phyloP scores from a whole-genome alignment of 2,797 vertebrate genomes.

The Cyclura pinguis region DNA sequence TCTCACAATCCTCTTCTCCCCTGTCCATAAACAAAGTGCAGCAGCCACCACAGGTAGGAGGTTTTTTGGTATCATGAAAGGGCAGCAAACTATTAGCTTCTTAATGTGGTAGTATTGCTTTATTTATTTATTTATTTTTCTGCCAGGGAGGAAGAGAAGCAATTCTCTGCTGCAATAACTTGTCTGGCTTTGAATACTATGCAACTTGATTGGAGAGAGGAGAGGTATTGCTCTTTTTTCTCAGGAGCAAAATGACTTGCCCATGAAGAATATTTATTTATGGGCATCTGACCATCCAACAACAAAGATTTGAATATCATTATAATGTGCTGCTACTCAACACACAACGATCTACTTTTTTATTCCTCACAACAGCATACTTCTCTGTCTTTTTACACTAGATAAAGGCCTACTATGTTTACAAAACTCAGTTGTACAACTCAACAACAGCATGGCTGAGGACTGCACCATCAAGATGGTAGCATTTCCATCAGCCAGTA shows the following conservation, averaged over 20 bases:
- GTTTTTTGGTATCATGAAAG: too few relatives aligned
- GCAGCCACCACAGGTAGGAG: too few relatives aligned
- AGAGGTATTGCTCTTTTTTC: too few relatives aligned
- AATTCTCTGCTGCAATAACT: too few relatives aligned
- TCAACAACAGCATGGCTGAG: not conserved
- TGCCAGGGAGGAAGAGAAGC: too few relatives aligned
- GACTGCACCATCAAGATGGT: not conserved
- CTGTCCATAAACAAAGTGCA: too few relatives aligned
- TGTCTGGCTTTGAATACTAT: too few relatives aligned
- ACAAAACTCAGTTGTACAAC: constrained; percentile 43
- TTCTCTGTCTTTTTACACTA: constrained; percentile 67
- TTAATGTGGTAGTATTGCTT: too few relatives aligned
- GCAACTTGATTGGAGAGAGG: too few relatives aligned
- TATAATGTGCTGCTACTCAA: constrained; percentile 77
- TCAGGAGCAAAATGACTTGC: not conserved
- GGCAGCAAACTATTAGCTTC: too few relatives aligned
- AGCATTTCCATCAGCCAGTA: not conserved
- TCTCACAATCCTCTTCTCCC: constrained; percentile 67
- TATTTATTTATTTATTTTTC: too few relatives aligned
- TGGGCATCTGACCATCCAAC: constrained; percentile 78
- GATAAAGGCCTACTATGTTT: constrained; percentile 70
- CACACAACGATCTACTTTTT: constrained; percentile 64
- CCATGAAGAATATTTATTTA: constrained; percentile 51
- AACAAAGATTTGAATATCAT: constrained; percentile 71
- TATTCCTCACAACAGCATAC: constrained; percentile 69